Evolutionary conservation across 2,888 invertebrate species (phyloP).

Genomic region (Zonitis immaculata): DNA sequence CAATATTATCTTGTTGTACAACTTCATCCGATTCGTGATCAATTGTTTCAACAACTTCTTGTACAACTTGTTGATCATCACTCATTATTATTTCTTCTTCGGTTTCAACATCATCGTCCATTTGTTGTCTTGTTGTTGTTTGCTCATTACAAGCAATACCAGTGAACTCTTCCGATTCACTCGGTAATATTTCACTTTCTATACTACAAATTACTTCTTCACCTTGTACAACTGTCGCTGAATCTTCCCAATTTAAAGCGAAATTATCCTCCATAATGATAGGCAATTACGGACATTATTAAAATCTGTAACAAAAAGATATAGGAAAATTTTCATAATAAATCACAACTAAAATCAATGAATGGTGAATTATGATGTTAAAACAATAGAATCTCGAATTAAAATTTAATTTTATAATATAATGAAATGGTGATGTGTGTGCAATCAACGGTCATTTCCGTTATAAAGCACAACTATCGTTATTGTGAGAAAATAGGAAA

Average conservation of each 20-base stretch:
- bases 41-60: conserved; percentile 11
- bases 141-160: conserved; percentile 39
- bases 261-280: conserved; percentile 43
- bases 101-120: conserved; percentile 35
- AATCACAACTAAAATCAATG: no score
- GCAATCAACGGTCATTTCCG: background rate
- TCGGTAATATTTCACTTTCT: conserved; percentile 47
- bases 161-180: conserved; percentile 42
- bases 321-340: background rate
- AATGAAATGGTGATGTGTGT: background rate
- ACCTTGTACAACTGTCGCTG: conserved; percentile 44
- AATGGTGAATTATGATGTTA: no score
- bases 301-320: conserved; percentile 4
- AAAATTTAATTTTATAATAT: background rate
- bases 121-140: conserved; percentile 39
- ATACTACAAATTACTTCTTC: conserved; percentile 55
- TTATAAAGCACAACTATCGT: no score
- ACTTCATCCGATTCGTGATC: conserved; percentile 17
- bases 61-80: conserved; percentile 22
- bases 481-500: no score
- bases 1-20: conserved; percentile 32
- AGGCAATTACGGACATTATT: conserved; percentile 6
- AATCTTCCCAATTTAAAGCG: conserved; percentile 46
- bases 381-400: no score
- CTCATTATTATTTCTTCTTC: conserved; percentile 22